phyloP scores from a whole-genome alignment of 2,797 vertebrate genomes.

The Smutsia temminckii region DNA sequence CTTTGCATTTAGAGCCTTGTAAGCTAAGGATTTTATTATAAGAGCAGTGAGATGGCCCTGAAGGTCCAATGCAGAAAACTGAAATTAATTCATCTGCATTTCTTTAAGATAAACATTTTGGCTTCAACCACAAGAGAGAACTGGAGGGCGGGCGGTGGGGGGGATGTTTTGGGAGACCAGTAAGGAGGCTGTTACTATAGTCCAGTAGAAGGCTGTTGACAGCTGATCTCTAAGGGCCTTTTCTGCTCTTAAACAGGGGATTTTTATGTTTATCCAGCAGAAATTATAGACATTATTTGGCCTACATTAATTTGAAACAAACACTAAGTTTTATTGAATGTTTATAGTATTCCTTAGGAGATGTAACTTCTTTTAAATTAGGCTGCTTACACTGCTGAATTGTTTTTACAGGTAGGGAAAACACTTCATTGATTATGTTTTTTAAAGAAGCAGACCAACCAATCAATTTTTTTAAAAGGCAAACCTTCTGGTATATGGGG shows the following conservation, averaged over 20 bases:
- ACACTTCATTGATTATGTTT: background rate
- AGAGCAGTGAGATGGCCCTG: background rate
- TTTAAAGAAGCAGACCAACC: background rate
- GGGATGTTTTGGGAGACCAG: background rate
- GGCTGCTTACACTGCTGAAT: background rate
- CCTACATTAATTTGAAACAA: constrained; percentile 19
- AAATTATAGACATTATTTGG: background rate
- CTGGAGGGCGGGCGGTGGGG: background rate
- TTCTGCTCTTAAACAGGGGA: background rate
- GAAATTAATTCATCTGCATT: background rate
- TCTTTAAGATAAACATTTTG: background rate
- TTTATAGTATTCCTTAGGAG: background rate
- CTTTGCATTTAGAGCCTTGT: background rate
- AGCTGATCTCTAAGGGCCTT: background rate
- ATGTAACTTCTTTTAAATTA: background rate
- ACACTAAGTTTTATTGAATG: background rate
- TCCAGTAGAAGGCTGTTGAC: background rate
- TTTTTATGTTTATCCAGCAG: background rate
- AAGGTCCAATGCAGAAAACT: background rate
- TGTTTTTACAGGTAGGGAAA: background rate
- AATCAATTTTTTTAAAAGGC: background rate
- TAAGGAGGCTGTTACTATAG: background rate
- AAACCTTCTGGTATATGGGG: background rate
- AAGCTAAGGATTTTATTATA: background rate
- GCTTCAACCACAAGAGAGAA: background rate